Base-by-base conservation (phyloP, 2,888 invertebrate species). In the Sipunculus nudus region DNA sequence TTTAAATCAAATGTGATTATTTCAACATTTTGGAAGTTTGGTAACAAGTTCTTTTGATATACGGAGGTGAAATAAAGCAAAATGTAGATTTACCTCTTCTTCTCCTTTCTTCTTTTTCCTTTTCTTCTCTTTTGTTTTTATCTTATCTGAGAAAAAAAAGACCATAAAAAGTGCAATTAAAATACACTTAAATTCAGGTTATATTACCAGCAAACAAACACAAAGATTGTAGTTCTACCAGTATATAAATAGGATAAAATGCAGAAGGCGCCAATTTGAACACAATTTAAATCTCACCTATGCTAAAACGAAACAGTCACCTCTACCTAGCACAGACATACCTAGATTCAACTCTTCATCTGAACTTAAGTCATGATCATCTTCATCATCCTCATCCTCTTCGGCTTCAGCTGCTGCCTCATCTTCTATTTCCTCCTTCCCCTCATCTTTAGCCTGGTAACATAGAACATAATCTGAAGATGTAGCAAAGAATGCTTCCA, bases 41-140 rank as follows among this genome's bases (percentile, higher is more conserved):
- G n/a, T n/a, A n/a, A n/a, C n/a, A n/a, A n/a, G n/a, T n/a, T n/a
- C n/a, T n/a, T n/a, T n/a, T n/a, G n/a, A n/a, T n/a, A n/a, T n/a
- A n/a, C n/a, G n/a, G n/a, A n/a, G n/a, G n/a, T n/a, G n/a, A n/a
- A n/a, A n/a, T n/a, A n/a, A n/a, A n/a, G n/a, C n/a, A n/a, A n/a
- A n/a, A n/a, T 38, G 6, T 25, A 50, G 23, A 45, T 58, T 50
- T 60, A 75, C 75, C 62, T 68, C 71, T 56, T 75, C 74, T 21
- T 69, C 72, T 63, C 68, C 54, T 53, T 61, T 52, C 61, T 69
- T 73, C 61, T 74, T 77, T 48, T 70, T 74, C 57, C 58, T 60
- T 57, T 69, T 72, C 43, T 63, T 71, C 21, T 75, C 71, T 60
- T 77, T 78, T 26, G 59, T 62, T 65, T 70, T 76, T n/a, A 78